phyloP scores from a whole-genome alignment of 2,888 invertebrate genomes.

The Pyrochroa serraticornis region DNA sequence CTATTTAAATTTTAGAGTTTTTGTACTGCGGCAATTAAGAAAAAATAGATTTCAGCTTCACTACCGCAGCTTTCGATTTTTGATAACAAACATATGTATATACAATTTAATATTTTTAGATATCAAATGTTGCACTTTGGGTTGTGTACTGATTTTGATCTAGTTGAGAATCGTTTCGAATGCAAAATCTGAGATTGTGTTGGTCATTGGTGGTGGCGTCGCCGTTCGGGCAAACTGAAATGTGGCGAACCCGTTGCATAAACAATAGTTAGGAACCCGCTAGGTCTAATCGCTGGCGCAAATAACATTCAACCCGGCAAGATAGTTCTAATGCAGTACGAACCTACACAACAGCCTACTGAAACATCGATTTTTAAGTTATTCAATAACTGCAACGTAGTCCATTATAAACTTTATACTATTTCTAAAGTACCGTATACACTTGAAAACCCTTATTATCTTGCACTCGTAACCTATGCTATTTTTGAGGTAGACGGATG shows the following conservation, averaged over 20 bases:
- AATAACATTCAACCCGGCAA: conserved; percentile 20
- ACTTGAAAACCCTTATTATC: conserved; percentile 58
- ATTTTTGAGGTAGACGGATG: conserved; percentile 59
- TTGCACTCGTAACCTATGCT: conserved; percentile 49
- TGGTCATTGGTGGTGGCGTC: not conserved
- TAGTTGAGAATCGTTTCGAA: too few species aligned
- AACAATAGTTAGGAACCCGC: conserved; percentile 3
- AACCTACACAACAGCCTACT: conserved; percentile 49
- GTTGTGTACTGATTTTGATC: too few species aligned
- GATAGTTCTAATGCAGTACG: conserved; percentile 37
- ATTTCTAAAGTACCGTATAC: conserved; percentile 54
- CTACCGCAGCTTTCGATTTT: too few species aligned
- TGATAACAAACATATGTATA: too few species aligned
- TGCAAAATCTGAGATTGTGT: conserved; percentile 19
- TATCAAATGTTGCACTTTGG: too few species aligned
- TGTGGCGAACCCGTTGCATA: conserved; percentile 25
- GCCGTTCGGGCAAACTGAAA: conserved; percentile 9
- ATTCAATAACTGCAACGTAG: conserved; percentile 52
- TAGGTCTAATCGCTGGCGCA: conserved; percentile 6
- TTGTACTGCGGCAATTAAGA: too few species aligned
- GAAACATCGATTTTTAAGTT: conserved; percentile 49
- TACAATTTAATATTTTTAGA: too few species aligned
- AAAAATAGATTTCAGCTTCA: too few species aligned
- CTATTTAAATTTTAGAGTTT: too few species aligned
- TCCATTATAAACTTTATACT: conserved; percentile 41